Evolutionary conservation across 2,113 vertebrate genomes (phyloP).

Genomic region (Epinephelus lanceolatus): DNA sequence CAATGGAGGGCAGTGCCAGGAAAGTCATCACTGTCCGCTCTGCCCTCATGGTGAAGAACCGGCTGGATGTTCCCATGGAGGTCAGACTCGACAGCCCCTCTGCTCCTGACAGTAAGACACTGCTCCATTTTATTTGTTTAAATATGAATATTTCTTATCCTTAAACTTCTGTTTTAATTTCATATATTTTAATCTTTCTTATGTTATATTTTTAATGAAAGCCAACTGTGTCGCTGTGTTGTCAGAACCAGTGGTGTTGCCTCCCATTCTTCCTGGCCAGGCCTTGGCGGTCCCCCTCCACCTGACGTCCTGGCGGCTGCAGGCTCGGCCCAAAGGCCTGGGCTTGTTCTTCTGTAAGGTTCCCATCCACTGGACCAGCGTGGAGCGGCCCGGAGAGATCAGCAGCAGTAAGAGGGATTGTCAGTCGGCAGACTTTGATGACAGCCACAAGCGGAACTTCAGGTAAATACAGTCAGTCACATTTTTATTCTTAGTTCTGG

Average conservation of each 20-base stretch:
- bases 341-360: constrained; percentile 96
- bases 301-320: constrained; percentile 96
- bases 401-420: constrained; percentile 95
- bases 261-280: constrained; percentile 93
- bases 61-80: constrained; percentile 94
- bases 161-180: background rate
- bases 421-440: constrained; percentile 92
- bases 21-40: constrained; percentile 98
- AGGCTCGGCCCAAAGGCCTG: constrained; percentile 94
- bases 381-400: constrained; percentile 90
- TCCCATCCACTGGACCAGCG: constrained; percentile 97
- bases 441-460: constrained; percentile 89
- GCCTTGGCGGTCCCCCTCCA: constrained; percentile 93
- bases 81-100: constrained; percentile 95
- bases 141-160: too few relatives aligned
- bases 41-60: constrained; percentile 95
- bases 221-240: background rate
- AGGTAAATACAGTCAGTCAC: constrained; percentile 81
- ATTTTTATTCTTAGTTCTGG: background rate
- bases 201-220: background rate
- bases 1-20: constrained; percentile 95
- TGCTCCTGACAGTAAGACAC: constrained; percentile 93
- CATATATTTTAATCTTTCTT: background rate
- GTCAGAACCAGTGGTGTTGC: constrained; percentile 95
- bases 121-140: background rate